Conservation (phyloP, 2,888 invertebrate species). For the Craniophora ligustri region DNA sequence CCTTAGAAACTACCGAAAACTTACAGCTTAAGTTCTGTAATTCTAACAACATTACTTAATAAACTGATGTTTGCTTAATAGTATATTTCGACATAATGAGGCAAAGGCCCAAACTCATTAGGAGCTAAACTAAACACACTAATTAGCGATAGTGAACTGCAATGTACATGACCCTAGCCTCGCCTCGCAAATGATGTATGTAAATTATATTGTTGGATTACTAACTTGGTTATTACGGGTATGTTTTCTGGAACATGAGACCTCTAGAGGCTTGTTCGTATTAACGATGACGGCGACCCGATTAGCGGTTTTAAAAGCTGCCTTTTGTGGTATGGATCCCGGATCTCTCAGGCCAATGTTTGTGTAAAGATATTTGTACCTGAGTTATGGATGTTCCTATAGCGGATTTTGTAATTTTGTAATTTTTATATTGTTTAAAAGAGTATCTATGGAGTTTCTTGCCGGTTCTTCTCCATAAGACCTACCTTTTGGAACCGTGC, state of each 20-base stretch:
- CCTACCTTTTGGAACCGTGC: too few species aligned
- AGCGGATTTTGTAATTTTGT: too few species aligned
- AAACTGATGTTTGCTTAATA: neutral
- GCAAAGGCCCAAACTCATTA: conserved; percentile 39
- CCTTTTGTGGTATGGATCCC: too few species aligned
- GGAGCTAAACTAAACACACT: conserved; percentile 34
- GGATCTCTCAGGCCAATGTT: too few species aligned
- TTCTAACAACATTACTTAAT: conserved; percentile 20
- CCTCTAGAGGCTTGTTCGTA: neutral
- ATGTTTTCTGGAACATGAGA: conserved; percentile 26
- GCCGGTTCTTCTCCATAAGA: too few species aligned
- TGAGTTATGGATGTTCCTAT: too few species aligned
- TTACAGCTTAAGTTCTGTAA: conserved; percentile 4
- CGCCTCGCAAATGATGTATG: conserved; percentile 14
- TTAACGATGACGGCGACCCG: too few species aligned
- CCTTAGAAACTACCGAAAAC: conserved; percentile 5
- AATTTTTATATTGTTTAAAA: too few species aligned
- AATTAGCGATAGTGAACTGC: conserved; percentile 34
- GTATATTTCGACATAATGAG: conserved; percentile 33
- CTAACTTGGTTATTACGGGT: neutral
- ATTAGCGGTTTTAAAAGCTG: too few species aligned
- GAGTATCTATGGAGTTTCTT: too few species aligned
- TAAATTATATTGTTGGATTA: conserved; percentile 26
- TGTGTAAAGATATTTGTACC: too few species aligned
- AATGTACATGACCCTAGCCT: conserved; percentile 5